Evolutionary conservation across 2,113 vertebrate species (phyloP), one percentile per base, ranked within the genome.

Genomic region (Sula dactylatra): DNA sequence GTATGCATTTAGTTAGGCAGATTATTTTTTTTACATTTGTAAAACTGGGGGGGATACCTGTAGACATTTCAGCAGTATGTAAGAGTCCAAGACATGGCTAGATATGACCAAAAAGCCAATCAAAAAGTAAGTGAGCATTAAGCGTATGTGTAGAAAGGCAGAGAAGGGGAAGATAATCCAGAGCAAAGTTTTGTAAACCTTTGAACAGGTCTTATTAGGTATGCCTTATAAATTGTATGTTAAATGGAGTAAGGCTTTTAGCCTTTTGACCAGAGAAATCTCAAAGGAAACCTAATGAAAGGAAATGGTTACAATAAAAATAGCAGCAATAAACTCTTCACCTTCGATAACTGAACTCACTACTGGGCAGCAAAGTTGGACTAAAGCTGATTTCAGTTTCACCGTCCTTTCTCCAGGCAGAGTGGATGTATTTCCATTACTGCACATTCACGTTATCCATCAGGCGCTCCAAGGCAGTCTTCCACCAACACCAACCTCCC

Each of bases 381-480:
- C 19, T 83, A 6, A 66, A 70, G 25, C 2, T 36, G 26, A 54
- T 54, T 69, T 85, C 49, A n/a, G 3, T 42, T 36, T 59, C 47
- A 49, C 4, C 44, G 6, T 40, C 58, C 36, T 55, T 58, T 65
- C 29, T 47, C 14, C 50, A 31, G 22, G 10, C 10, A 49, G 67
- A 52, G 10, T 2, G 16, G 58, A 22, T 38, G 1, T 11, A 50
- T 58, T 58, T 56, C 49, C 5, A 0, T 34, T n/a, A 18, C 36
- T 14, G 42, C 29, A 7, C 6, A n/a, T 31, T 20, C 9, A 4
- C 1, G 1, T 7, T 25, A n/a, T 40, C 1, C 16, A 55, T 6
- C 2, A 27, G 32, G 9, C 12, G 16, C 47, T 71, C 66, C 66
- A 11, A n/a, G 38, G 16, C 58, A 22, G 9, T 9, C 50, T 42